Conservation (phyloP, 2,888 invertebrate species). For the Trimorus sp. region DNA sequence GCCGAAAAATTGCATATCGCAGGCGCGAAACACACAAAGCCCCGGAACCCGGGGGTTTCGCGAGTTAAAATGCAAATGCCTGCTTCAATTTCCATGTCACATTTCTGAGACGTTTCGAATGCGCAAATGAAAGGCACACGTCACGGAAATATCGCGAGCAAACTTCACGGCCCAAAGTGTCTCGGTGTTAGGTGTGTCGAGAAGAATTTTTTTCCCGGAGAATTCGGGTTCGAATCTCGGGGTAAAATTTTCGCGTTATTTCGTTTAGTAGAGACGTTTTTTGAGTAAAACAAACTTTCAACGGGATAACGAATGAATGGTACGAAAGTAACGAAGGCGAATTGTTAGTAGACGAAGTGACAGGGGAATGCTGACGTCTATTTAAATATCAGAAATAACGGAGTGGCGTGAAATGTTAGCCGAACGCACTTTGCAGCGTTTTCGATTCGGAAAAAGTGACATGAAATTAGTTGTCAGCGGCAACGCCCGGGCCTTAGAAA, state of each 20-base stretch:
- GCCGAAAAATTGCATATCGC: constrained; percentile 27
- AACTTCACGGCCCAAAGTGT: neutral
- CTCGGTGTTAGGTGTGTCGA: neutral
- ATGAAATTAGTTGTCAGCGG: constrained; percentile 73
- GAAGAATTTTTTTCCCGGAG: neutral
- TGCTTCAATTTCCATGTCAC: constrained; percentile 24
- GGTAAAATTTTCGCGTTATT: too few relatives aligned
- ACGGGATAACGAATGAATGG: too few relatives aligned
- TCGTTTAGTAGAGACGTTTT: too few relatives aligned
- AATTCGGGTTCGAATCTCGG: too few relatives aligned
- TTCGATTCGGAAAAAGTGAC: too few relatives aligned
- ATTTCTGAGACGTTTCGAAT: constrained; percentile 6
- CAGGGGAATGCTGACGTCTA: too few relatives aligned
- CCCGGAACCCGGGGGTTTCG: neutral
- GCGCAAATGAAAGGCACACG: neutral
- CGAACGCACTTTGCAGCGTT: too few relatives aligned
- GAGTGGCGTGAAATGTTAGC: too few relatives aligned
- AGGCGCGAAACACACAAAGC: constrained; percentile 6
- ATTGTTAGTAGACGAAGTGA: too few relatives aligned
- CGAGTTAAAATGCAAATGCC: constrained; percentile 13
- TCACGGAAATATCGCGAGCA: neutral
- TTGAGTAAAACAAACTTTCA: too few relatives aligned
- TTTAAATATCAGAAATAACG: too few relatives aligned
- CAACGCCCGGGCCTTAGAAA: constrained; percentile 61
- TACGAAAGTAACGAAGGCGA: too few relatives aligned